phyloP scores from a whole-genome alignment of 1,140 invertebrate genomes.

The Pachypsylla venusta region DNA sequence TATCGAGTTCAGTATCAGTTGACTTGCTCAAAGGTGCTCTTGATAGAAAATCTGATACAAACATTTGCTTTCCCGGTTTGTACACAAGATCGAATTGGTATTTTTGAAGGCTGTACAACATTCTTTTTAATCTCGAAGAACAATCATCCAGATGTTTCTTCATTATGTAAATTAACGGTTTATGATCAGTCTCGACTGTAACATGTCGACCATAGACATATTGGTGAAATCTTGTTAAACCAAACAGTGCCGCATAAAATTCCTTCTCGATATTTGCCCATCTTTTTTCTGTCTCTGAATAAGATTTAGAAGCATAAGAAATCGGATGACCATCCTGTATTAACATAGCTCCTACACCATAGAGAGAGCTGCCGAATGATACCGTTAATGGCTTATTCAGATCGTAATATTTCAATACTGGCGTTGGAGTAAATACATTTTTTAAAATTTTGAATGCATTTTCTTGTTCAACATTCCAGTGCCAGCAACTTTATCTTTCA shows the following conservation, averaged over 20 bases:
- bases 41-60: conserved; percentile 32
- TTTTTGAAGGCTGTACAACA: conserved; percentile 27
- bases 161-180: conserved; percentile 31
- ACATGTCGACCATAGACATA: too few relatives aligned
- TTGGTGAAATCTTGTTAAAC: too few relatives aligned
- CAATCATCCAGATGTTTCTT: conserved; percentile 30
- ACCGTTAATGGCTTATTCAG: conserved; percentile 16
- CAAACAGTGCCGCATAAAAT: conserved; percentile 29
- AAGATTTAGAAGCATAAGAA: background rate
- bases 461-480: conserved; percentile 18
- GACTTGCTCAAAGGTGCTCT: conserved; percentile 24
- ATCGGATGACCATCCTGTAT: conserved; percentile 17
- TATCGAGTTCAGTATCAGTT: conserved; percentile 22
- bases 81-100: too few relatives aligned
- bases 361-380: conserved; percentile 26
- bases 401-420: conserved; percentile 21
- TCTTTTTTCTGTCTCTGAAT: conserved; percentile 5
- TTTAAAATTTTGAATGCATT: background rate
- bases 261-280: conserved; percentile 14
- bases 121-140: conserved; percentile 29
- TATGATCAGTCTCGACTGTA: too few relatives aligned
- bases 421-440: conserved; percentile 1
- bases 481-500: conserved; percentile 24
- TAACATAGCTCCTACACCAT: conserved; percentile 27
- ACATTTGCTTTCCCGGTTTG: too few relatives aligned